Evolutionary conservation across 2,888 invertebrate genomes (phyloP).

Genomic region (Agrochola lota): DNA sequence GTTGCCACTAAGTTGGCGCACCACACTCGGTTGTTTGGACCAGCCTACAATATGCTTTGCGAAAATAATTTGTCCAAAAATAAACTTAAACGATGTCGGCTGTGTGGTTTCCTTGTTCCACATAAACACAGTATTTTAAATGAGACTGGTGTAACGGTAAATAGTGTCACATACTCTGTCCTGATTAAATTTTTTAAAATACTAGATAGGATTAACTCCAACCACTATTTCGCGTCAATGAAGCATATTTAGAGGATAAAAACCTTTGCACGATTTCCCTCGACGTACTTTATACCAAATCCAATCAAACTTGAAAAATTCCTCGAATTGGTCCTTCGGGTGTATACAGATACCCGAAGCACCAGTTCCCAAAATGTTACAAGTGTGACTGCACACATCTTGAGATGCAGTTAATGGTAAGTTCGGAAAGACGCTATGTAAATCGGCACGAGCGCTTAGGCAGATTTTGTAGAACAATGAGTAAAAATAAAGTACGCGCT

Average conservation of each 20-base stretch:
- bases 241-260: not conserved
- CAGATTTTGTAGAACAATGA: not conserved
- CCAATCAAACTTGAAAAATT: not conserved
- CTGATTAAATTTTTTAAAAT: slow-evolving; percentile 1
- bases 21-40: slow-evolving; percentile 26
- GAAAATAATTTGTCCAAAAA: slow-evolving; percentile 47
- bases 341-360: not conserved
- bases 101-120: slow-evolving; percentile 31
- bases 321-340: not conserved
- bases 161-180: slow-evolving; percentile 1
- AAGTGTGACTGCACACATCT: no score
- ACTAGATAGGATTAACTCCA: not conserved
- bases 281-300: not conserved
- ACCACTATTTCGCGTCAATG: not conserved
- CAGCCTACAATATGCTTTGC: slow-evolving; percentile 37
- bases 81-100: slow-evolving; percentile 16
- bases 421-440: not conserved
- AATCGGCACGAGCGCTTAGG: not conserved
- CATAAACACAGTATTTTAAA: slow-evolving; percentile 27
- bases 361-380: no score
- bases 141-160: slow-evolving; percentile 17
- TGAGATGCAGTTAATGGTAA: not conserved
- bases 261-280: not conserved
- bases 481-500: not conserved
- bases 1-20: slow-evolving; percentile 22